Base-by-base conservation (phyloP, 2,888 invertebrate species). In the Scrobipalpa costella region DNA sequence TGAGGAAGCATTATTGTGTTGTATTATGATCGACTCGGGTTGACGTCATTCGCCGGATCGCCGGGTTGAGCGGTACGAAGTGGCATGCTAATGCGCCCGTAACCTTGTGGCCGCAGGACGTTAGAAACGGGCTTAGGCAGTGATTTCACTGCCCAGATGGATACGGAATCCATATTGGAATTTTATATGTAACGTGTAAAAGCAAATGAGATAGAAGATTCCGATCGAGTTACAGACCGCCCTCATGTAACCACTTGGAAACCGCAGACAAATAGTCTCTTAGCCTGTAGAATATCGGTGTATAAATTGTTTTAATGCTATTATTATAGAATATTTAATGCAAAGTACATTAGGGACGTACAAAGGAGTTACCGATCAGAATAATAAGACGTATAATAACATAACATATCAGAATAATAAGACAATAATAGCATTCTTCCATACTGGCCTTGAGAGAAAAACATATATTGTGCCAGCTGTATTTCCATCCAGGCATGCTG, bases 21-120 rank as follows among this genome's bases (percentile, higher is more conserved):
- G 47, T 60, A 49, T 44, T 13, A 55, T 62, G 62, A 55, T 66
- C 19, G 67, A 63, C 67, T n/a, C n/a, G n/a, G n/a, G 62, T 69
- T 76, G 75, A 75, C 73, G 73, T 77, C 74, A 55, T 55, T 55
- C 34, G 33, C n/a, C 19, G 49, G 49, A 21, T 49, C 7, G 74
- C 65, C 66, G 33, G 58, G 40, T 27, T 70, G 64, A 66, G 34
- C 21, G 15, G 17, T 36, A 27, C 52, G 21, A 36, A 69, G 67
- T 70, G 67, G 73, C 71, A 73, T 76, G 72, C 69, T 70, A 72
- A 68, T 70, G 67, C 68, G 73, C 67, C 68, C 69, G 68, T 74
- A 74, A 74, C 76, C 76, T 78, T 78, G 76, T 68, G 66, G 61
- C 66, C 64, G 69, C 70, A 64, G 64, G 62, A 59, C 62, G 52